Evolutionary conservation across 2,888 invertebrate species (phyloP), one percentile per base, ranked within the genome.

Genomic region (Athalia cordata): DNA sequence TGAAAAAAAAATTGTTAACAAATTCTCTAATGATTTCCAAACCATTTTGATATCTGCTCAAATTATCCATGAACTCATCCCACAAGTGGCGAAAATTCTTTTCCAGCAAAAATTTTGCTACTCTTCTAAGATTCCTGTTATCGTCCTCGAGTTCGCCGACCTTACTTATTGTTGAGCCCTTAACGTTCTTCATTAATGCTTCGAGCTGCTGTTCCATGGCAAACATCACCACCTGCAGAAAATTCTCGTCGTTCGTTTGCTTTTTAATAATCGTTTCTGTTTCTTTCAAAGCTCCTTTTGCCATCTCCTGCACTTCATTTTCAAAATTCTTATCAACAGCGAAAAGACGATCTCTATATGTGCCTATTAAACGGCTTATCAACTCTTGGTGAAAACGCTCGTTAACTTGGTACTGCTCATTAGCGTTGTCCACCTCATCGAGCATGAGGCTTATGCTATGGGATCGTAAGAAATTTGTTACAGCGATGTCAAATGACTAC

Each of bases 361-460:
- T 82, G 7, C 83, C 79, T 5, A 92, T 84, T 9, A 91, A 81
- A 5, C 83, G 83, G 80, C 91, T 89, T 29, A 92, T 88, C 61
- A 87, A 85, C 45, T 91, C 90, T 3, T 86, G 81, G 79, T 91
- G 91, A 6, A 86, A 83, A 65, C 85, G 84, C 47, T 87, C 83
- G 78, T 89, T 91, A 81, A 84, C 86, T 80, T 88, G 87, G 79
- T 90, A 89, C 80, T 91, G 91, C 15, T 90, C 88, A 52, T 91
- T 90, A 0, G 90, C 87, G 11, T 88, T 86, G 43, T 85, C 84
- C 4, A 92, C 62, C 77, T 90, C 90, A 45, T 91, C 91, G 86
- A 91, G 82, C 7, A 91, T 83, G 9, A 90, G 79, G 3, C 89
- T 89, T 55, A 90, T 89, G 3, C 86, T 86, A 80, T 29, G 29